Conservation (phyloP, 2,888 invertebrate species). For the Boloria euphrosyne region DNA sequence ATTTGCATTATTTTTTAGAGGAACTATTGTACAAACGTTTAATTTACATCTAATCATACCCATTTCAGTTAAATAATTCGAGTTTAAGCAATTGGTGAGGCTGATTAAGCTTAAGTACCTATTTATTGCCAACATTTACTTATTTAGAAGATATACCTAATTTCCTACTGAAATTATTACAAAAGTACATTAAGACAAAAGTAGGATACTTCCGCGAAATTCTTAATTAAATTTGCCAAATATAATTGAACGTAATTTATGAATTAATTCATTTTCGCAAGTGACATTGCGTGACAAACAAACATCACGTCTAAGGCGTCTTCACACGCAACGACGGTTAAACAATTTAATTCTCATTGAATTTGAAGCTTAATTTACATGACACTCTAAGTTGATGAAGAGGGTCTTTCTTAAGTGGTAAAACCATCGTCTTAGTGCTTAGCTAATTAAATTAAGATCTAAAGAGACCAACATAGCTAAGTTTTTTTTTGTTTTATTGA, state of each 20-base stretch:
- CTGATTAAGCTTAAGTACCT: too few species aligned
- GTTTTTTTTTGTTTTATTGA: neutral
- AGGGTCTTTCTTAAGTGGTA: slow-evolving; percentile 12
- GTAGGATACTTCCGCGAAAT: neutral
- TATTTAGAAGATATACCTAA: neutral
- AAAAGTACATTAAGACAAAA: slow-evolving; percentile 3
- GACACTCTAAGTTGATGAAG: slow-evolving; percentile 18
- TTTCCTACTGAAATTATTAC: slow-evolving; percentile 3
- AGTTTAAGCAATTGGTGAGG: too few species aligned
- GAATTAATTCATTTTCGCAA: slow-evolving; percentile 30
- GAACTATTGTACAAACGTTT: too few species aligned
- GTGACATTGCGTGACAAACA: slow-evolving; percentile 32
- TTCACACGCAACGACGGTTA: slow-evolving; percentile 20
- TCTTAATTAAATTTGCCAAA: slow-evolving; percentile 9
- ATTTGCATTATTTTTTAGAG: too few species aligned
- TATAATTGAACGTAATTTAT: slow-evolving; percentile 23
- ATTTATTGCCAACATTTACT: neutral
- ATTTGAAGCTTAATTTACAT: slow-evolving; percentile 15
- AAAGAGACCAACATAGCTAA: neutral
- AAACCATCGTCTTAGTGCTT: neutral
- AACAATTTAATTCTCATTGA: slow-evolving; percentile 18
- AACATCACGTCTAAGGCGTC: slow-evolving; percentile 22
- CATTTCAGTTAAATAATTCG: too few species aligned
- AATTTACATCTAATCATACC: too few species aligned
- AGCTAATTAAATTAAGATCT: neutral